These are phyloP conservation scores for Genyomyrus donnyi DNA, from an alignment of 2,113 vertebrate genomes.

Conservation along the genomic window DNA sequence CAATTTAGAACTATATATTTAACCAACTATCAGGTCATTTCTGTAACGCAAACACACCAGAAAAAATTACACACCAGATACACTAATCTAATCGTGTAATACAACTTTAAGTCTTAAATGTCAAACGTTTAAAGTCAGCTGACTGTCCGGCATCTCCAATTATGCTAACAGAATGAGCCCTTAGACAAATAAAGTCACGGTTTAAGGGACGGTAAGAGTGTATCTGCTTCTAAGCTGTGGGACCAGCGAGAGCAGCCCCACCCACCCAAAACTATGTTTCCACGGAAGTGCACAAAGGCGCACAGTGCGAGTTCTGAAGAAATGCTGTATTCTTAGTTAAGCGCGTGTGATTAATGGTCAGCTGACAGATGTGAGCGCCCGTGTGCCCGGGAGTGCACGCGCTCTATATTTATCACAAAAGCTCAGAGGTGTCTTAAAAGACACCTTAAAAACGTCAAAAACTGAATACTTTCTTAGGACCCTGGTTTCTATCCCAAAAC, in stretches of 20 bases:
- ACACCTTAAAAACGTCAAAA: not conserved
- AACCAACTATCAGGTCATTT: not conserved
- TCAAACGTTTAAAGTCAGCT: not conserved
- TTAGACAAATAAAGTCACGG: not conserved
- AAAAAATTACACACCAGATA: not conserved
- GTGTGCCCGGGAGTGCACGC: not conserved
- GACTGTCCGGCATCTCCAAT: not conserved
- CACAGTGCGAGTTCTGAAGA: constrained; percentile 6
- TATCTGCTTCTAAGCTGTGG: not conserved
- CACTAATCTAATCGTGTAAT: not conserved
- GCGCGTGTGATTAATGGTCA: not conserved
- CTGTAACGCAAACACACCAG: not conserved
- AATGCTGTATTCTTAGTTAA: not conserved
- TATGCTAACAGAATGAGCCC: not conserved
- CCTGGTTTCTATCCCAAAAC: not conserved
- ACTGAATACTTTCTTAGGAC: not conserved
- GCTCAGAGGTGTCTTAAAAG: not conserved
- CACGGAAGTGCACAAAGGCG: not conserved
- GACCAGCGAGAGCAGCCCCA: not conserved
- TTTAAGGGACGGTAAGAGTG: not conserved
- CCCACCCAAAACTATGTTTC: not conserved
- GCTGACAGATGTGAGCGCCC: not conserved
- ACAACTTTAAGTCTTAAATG: not conserved
- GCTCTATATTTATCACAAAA: not conserved
- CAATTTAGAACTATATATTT: not conserved